Evolutionary conservation across 2,113 vertebrate genomes (phyloP).

Genomic region (Cnemophilus loriae): DNA sequence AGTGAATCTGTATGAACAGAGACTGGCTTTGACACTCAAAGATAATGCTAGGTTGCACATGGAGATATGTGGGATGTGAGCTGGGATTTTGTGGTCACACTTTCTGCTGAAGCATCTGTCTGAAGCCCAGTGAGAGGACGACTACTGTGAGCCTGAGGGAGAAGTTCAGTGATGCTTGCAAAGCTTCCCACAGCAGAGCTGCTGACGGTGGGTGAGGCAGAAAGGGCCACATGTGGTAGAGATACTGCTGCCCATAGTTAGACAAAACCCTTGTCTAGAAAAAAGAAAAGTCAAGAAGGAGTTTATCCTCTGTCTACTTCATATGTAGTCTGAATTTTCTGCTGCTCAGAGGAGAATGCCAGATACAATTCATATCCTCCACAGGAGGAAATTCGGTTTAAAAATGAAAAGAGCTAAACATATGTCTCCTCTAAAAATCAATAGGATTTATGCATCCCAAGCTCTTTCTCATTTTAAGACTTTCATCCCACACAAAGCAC

Average conservation of each 20-base stretch:
- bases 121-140: neutral
- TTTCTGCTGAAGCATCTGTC: neutral
- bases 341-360: neutral
- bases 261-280: neutral
- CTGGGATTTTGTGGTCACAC: neutral
- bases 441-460: neutral
- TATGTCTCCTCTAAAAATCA: neutral
- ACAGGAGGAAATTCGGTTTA: neutral
- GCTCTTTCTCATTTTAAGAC: neutral
- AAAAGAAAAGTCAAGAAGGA: neutral
- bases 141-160: neutral
- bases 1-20: neutral
- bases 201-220: neutral
- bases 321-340: neutral
- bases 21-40: neutral
- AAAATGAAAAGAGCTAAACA: neutral
- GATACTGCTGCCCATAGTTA: neutral
- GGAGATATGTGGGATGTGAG: neutral
- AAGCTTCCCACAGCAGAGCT: neutral
- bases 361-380: neutral
- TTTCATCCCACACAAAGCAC: neutral
- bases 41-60: neutral
- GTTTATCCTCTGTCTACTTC: neutral
- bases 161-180: neutral
- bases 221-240: neutral